Base-by-base conservation (phyloP, 2,888 invertebrate genomes). In the Aporophyla nigra region DNA sequence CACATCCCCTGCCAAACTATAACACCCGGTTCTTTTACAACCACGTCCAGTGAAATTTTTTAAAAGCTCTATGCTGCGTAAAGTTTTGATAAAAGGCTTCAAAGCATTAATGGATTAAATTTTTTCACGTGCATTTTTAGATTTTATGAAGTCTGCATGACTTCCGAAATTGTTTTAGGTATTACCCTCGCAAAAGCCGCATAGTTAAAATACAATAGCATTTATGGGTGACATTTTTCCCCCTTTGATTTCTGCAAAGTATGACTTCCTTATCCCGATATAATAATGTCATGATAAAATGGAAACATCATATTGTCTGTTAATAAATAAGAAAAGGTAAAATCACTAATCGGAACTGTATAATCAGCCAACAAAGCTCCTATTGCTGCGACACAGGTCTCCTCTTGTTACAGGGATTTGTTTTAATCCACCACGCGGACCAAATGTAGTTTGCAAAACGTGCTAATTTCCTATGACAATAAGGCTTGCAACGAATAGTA, bases 71-170 rank as follows among this genome's bases (percentile, higher is more conserved):
- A 16, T 68, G 74, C 74, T 62, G 82, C 67, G 58, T 72, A 85
- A 67, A 72, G 66, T 84, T 86, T 83, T 62, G 56, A 86, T 83
- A 84, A 85, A 85, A 84, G 75, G 84, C 71, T 86, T 76, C 56
- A 69, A 74, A 85, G 78, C 69, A 82, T 82, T 77, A 66, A 83
- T 76, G 82, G 84, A 83, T 86, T 76, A 79, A 79, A 80, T 79
- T 83, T 84, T 84, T 86, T 71, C 73, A 74, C 74, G 69, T 74
- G 67, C 9, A 76, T 74, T 86, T 85, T 85, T 79, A 67, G 67
- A 74, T 72, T 65, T 63, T 68, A 63, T 62, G 56, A 76, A 62
- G 71, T 59, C 73, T 56, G 54, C 56, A 71, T 69, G 82, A 74
- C 85, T 74, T 77, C 58, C 51, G 33, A 77, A 85, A 70, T 82